Base-by-base conservation (phyloP, 1,140 invertebrate genomes). In the Lordiphosa stackelbergi region DNA sequence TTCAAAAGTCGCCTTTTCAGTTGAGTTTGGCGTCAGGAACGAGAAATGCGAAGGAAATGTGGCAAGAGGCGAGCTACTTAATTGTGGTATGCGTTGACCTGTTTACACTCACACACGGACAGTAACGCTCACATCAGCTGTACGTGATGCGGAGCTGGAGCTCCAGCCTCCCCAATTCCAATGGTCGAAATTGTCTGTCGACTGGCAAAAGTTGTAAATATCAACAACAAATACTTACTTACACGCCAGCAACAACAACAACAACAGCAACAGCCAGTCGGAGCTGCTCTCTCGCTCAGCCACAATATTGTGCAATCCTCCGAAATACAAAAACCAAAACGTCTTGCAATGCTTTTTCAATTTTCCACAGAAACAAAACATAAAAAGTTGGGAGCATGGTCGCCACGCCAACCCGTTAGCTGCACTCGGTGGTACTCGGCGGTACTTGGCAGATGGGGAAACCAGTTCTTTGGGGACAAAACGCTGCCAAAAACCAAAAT, bases 301-400 rank as follows among this genome's bases (percentile, higher is more conserved):
- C 34, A 31, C 35, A 24, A 16, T 10, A 79, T 78, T 78, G 75
- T 79, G 73, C 62, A 78, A 78, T 66, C 38, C 38, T 42, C 11
- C 8, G 40, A 51, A 52, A 45, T 47, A 46, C 51, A 66, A 56
- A 70, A 63, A 56, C 53, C 51, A 66, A 56, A 70, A 63, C 60
- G 55, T 72, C 64, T 71, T 73, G 73, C 74, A 79, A 63, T 81
- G 66, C 61, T 62, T 78, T 79, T 77, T 72, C 55, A 55, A 79
- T 79, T 79, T 77, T 75, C 69, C 73, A 75, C 64, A 64, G 62
- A 71, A 69, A 55, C 68, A 56, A 78, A 72, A 69, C 43, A 28
- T 28, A 60, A 81, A 79, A 79, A 68, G 66, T 81, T 71, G 66
- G 58, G 74, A 79, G 68, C 73, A 57, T 16, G 38, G 7, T 16